A percentile compares a stretch with the other conserved stretches of the same genome.
phyloP scores from a whole-genome alignment of 2,888 invertebrate genomes.

The Meloe dianella region DNA sequence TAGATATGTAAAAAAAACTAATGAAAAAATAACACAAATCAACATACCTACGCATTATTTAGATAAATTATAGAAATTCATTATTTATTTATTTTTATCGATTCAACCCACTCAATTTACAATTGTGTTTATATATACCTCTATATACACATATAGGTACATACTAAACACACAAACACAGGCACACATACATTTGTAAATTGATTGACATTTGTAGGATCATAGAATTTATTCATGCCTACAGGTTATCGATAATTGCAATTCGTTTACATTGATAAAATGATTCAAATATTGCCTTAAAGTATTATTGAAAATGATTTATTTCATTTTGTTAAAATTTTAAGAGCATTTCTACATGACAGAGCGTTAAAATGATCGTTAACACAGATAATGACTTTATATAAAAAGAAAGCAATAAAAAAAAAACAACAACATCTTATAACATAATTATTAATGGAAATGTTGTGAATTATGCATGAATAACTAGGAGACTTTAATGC shows the following conservation, averaged over 20 bases:
- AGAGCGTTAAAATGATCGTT: background rate
- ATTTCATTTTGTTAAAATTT: background rate
- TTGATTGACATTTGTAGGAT: slow-evolving; percentile 11
- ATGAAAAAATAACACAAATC: background rate
- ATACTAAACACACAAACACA: background rate
- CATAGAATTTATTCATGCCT: slow-evolving; percentile 5
- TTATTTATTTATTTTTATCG: background rate
- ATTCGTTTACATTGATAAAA: slow-evolving; percentile 7
- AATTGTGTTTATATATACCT: background rate
- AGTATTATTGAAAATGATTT: background rate
- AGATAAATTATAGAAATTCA: slow-evolving; percentile 10
- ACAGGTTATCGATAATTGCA: slow-evolving; percentile 5
- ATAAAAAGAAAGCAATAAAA: background rate
- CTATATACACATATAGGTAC: too few relatives aligned
- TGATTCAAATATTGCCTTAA: background rate
- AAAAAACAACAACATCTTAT: too few relatives aligned
- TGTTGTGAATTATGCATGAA: too few relatives aligned
- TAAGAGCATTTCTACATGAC: background rate
- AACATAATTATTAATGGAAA: background rate
- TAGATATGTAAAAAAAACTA: too few relatives aligned
- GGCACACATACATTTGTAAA: background rate
- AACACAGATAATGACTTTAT: background rate
- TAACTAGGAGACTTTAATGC: background rate
- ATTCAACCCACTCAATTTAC: background rate
- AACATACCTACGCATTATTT: slow-evolving; percentile 2